Conservation (phyloP, 2,797 vertebrate genomes). For the Spizella passerina region DNA sequence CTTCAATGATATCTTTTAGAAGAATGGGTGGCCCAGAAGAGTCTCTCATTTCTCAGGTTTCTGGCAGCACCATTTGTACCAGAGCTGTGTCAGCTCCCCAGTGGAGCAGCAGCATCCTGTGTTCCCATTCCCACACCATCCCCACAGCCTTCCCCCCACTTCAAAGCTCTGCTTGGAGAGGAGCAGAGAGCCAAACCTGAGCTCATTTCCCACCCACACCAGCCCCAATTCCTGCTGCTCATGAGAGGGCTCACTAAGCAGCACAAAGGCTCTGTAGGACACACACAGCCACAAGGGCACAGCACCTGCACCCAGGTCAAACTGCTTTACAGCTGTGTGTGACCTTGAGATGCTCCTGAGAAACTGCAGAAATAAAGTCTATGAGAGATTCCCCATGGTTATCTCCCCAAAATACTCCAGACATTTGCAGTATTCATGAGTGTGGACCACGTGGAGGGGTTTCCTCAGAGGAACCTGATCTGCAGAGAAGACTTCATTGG, state of each 20-base stretch:
- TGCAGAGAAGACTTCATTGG: neutral
- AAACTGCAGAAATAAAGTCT: neutral
- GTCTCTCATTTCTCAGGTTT: neutral
- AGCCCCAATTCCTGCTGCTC: neutral
- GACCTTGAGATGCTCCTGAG: neutral
- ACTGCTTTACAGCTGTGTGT: accelerated
- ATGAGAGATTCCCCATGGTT: neutral
- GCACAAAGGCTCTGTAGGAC: neutral
- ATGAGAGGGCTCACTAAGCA: neutral
- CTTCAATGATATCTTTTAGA: neutral
- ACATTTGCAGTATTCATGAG: neutral
- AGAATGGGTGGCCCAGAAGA: neutral
- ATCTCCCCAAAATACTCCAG: neutral
- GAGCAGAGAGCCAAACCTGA: neutral
- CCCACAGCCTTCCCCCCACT: neutral
- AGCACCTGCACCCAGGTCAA: neutral
- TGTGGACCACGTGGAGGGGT: neutral
- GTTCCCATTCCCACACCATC: neutral
- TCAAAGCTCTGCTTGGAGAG: neutral
- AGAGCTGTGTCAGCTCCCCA: neutral
- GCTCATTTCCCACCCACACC: neutral
- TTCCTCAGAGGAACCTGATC: neutral
- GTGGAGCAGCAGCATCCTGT: accelerated
- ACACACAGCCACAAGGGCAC: neutral
- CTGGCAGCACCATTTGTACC: neutral